These are phyloP conservation scores for Apostichopus parvimensis DNA, from an alignment of 35 echinoderm and acorn worm species.

Conservation along the genomic window DNA sequence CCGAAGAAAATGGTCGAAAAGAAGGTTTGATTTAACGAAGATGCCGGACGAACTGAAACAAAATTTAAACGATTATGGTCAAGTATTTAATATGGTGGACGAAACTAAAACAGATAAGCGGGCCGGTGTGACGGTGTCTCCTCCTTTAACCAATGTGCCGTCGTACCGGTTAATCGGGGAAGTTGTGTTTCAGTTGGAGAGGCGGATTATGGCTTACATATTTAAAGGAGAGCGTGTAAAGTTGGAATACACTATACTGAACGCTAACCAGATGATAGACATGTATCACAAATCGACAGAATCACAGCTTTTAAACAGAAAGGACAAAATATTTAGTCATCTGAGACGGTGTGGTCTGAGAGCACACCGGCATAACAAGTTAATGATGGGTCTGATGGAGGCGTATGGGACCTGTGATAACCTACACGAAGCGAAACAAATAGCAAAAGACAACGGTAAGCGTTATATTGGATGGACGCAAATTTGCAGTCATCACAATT, in stretches of 20 bases:
- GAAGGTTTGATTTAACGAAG: not conserved
- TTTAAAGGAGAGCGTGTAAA: constrained; percentile 58
- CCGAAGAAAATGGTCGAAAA: not conserved
- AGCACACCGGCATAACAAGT: constrained; percentile 39
- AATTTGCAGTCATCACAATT: not conserved
- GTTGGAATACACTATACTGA: constrained; percentile 41
- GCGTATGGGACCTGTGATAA: constrained; percentile 61
- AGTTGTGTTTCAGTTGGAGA: constrained; percentile 81
- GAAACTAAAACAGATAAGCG: not conserved
- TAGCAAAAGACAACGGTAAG: constrained; percentile 17
- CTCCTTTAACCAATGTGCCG: no score
- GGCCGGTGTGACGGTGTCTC: not conserved
- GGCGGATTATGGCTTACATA: constrained; percentile 69
- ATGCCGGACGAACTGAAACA: not conserved
- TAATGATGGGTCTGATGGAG: constrained; percentile 53
- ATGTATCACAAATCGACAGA: constrained; percentile 11
- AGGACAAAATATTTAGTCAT: constrained; percentile 12
- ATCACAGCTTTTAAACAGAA: not conserved
- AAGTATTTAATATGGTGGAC: not conserved
- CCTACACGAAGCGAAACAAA: constrained; percentile 24
- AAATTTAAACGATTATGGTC: not conserved
- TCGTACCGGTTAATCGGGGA: constrained; percentile 65
- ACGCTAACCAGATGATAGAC: constrained; percentile 59
- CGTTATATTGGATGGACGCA: not conserved
- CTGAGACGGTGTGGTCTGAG: constrained; percentile 62